Evolutionary conservation across 2,113 vertebrate genomes (phyloP), one percentile per base, ranked within the genome.

Genomic region (Etia nguti): DNA sequence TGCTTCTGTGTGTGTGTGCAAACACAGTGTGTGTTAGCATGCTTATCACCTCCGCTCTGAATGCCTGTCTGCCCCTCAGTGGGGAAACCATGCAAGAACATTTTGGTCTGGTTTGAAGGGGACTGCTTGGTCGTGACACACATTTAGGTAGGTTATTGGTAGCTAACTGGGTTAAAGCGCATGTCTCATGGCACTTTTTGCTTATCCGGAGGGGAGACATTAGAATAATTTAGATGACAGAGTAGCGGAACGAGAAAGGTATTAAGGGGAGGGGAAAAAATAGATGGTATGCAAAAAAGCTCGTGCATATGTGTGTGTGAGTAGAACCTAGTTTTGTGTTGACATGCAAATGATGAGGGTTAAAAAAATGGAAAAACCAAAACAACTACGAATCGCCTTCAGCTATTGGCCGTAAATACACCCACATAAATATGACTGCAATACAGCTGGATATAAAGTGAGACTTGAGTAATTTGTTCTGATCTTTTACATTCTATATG

Each of bases 31-130:
- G 57, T 52, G 22, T 80, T 20, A n/a, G 77, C 48, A 36, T 54
- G 34, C 16, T n/a, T 16, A 10, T 85, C 50, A 50, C 80, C 60
- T 80, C 60, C 57, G 60, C 68, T 22, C 7, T 82, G 80, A 90
- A 90, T 88, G 87, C 83, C 87, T 87, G 92, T 86, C 95, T 96
- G 96, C 96, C 96, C 93, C 94, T 89, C 92, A 88, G 96, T 96
- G 96, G 96, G 89, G 88, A 94, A 95, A 90, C 59, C 43, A 46
- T 55, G 94, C 75, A 95, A 96, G 73, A 84, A 92, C 95, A 95
- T 92, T 94, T 94, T 95, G 95, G 36, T 96, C 95, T 91, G 86
- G 81, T 95, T 96, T 93, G 81, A 83, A 85, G 55, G 46, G 57
- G 84, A 50, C 29, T 4, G 31, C 73, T 89, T 73, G 81, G 92